A percentile compares a stretch with the other conserved stretches of the same genome.
These are phyloP conservation scores for Cyanoramphus novaezelandiae DNA, from an alignment of 2,113 vertebrate genomes.

Conservation along the genomic window DNA sequence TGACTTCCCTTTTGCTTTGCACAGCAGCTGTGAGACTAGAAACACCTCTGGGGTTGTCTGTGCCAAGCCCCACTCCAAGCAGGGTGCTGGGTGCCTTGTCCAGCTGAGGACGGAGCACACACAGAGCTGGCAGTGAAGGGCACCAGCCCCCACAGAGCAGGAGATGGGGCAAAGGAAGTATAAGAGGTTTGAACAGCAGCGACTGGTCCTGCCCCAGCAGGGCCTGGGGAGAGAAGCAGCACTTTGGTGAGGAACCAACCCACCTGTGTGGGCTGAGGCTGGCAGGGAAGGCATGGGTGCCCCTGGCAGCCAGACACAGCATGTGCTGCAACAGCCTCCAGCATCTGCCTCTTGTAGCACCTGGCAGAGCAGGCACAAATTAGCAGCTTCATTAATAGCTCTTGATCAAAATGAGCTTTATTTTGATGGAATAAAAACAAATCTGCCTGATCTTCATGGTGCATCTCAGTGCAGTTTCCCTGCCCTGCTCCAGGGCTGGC, in stretches of 20 bases:
- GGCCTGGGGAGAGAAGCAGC: not conserved
- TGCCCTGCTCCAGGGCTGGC: accelerated
- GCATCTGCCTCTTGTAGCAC: not conserved
- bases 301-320: not conserved
- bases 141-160: not conserved
- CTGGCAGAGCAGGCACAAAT: slow-evolving; percentile 29
- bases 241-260: not conserved
- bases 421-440: not conserved
- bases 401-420: slow-evolving; percentile 1
- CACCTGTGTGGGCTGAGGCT: not conserved
- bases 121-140: not conserved
- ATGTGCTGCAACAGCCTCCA: not conserved
- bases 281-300: not conserved
- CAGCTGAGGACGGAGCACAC: not conserved
- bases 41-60: not conserved
- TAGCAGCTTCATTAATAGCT: slow-evolving; percentile 43
- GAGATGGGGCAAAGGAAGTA: not conserved
- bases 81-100: not conserved
- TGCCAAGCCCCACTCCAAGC: not conserved
- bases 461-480: not conserved
- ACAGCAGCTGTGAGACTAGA: not conserved
- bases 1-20: not conserved
- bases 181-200: not conserved
- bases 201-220: not conserved
- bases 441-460: not conserved